Percentiles rank a stretch among this genome's conserved stretches.
These are phyloP conservation scores for Brachylomia viminalis DNA, from an alignment of 2,888 invertebrate genomes.

Conservation along the genomic window DNA sequence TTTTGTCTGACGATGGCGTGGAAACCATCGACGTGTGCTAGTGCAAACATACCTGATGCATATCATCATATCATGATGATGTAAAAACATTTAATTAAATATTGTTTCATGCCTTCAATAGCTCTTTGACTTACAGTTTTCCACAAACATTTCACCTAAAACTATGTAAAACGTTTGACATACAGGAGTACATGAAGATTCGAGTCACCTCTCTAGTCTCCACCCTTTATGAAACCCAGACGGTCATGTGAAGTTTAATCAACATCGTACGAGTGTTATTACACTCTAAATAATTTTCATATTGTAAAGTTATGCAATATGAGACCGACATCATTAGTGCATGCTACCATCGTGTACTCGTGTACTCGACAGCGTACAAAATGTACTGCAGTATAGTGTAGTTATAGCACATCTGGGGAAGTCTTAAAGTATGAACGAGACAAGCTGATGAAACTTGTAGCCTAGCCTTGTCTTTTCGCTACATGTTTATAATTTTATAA, in stretches of 20 bases:
- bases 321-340: slow-evolving; percentile 55
- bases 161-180: slow-evolving; percentile 18
- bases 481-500: too few species aligned
- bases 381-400: neutral
- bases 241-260: slow-evolving; percentile 35
- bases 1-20: too few species aligned
- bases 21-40: too few species aligned
- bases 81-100: neutral
- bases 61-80: too few species aligned
- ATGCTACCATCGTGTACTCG: slow-evolving; percentile 26
- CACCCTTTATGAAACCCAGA: slow-evolving; percentile 13
- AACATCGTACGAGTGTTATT: slow-evolving; percentile 35
- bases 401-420: slow-evolving; percentile 21
- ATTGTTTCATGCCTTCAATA: neutral
- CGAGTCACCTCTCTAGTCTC: slow-evolving; percentile 23
- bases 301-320: slow-evolving; percentile 40
- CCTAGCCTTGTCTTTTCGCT: neutral
- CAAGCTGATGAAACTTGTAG: slow-evolving; percentile 6
- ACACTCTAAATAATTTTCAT: slow-evolving; percentile 42
- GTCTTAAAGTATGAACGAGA: slow-evolving; percentile 38
- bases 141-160: neutral
- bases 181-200: neutral
- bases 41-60: too few species aligned
- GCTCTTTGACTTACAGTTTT: neutral
- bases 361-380: slow-evolving; percentile 32